phyloP scores from a whole-genome alignment of 2,113 vertebrate genomes.

The Hemiscyllium ocellatum region DNA sequence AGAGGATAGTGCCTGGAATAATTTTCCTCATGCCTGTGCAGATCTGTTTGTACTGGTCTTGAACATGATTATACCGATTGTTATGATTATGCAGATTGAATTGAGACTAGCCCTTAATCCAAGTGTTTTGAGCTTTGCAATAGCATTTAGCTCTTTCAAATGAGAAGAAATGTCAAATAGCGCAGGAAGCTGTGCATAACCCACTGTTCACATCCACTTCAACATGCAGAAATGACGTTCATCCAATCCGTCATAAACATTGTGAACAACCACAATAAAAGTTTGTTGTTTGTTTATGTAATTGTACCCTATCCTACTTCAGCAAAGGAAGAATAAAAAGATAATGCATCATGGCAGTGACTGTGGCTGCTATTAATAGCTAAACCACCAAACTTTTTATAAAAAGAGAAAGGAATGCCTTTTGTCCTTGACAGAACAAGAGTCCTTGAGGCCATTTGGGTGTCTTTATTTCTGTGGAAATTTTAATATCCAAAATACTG shows the following conservation, averaged over 20 bases:
- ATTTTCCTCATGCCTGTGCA: neutral
- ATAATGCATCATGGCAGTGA: neutral
- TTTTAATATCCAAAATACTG: neutral
- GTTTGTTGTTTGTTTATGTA: neutral
- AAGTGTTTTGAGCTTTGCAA: neutral
- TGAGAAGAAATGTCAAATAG: neutral
- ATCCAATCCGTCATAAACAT: neutral
- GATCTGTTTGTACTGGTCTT: neutral
- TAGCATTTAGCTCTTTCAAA: neutral
- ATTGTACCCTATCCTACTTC: neutral
- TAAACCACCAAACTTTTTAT: neutral
- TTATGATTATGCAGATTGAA: neutral
- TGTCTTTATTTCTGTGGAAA: neutral
- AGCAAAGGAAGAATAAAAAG: neutral
- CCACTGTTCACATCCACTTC: neutral
- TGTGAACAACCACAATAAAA: neutral
- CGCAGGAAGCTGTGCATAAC: neutral
- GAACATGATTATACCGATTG: too few species aligned
- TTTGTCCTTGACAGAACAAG: neutral
- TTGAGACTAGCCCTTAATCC: neutral
- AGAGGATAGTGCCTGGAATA: neutral
- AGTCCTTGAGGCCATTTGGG: constrained; percentile 20
- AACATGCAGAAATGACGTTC: neutral
- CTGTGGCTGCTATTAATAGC: neutral
- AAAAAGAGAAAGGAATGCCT: neutral